Evolutionary conservation across 2,888 invertebrate species (phyloP), one percentile per base, ranked within the genome.

Genomic region (Listrodromus nycthemerus): DNA sequence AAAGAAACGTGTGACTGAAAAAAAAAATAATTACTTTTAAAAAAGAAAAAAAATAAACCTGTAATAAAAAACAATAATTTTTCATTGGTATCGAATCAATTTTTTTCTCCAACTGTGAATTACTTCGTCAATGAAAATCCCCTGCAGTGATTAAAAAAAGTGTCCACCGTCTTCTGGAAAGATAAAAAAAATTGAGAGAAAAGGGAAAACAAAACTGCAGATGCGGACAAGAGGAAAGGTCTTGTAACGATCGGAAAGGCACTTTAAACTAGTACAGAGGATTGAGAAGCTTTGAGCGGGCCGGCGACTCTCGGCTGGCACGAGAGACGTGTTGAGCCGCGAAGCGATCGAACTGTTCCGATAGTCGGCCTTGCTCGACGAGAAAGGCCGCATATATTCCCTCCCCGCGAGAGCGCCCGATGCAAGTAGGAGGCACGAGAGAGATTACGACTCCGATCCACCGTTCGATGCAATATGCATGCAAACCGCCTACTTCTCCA

Each of bases 291-390:
- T 78, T 82, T 69, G 79, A 79, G 67, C 63, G 55, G 70, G 50
- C 30, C 55, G 52, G 61, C 45, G 27, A 48, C 66, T 75, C 80
- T 52, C 30, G 58, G 27, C 80, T 66, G 52, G 55, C 71, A 65
- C 66, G 61, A 52, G 83, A 83, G 71, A 65, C 65, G 75, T 75
- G 75, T 75, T 75, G 75, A 75, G 75, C 63, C 65, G 75, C 67
- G 80, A 80, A 83, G 80, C 83, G 84, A 84, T 85, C 86, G 80
- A 82, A 82, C 82, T 81, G 84, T 81, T 82, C 80, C 83, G 81
- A 85, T 85, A 77, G 80, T 84, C 87, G 87, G 83, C 86, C 87
- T 87, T 87, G 87, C 87, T 81, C 74, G 79, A 73, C 86, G 86
- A 86, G 87, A 87, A 87, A 87, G 87, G 87, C 87, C 87, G 86